These are phyloP conservation scores for Saguinus imperator DNA, from an alignment of 2,113 vertebrate species.

Conservation along the genomic window DNA sequence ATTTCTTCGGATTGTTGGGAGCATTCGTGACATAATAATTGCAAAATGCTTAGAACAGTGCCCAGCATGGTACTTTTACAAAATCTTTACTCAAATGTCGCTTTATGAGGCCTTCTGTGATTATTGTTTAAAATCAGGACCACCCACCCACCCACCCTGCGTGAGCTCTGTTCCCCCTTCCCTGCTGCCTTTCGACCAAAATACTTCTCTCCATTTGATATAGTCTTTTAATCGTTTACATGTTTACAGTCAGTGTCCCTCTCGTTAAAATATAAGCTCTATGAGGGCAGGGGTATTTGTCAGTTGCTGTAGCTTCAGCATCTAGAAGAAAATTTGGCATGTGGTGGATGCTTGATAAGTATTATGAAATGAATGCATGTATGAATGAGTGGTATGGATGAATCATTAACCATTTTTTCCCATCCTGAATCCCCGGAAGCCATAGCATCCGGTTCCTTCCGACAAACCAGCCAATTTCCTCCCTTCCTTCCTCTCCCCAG, in stretches of 20 bases:
- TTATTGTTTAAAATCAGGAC: neutral
- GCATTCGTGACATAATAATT: neutral
- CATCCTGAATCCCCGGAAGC: neutral
- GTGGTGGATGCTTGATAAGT: neutral
- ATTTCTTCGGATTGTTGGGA: neutral
- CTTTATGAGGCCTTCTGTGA: neutral
- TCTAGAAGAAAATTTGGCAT: neutral
- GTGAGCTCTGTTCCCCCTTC: neutral
- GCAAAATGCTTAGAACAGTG: neutral
- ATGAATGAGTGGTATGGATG: neutral
- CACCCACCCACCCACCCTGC: neutral
- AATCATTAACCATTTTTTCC: neutral
- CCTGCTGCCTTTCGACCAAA: neutral
- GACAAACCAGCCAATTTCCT: neutral
- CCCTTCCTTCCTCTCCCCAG: constrained; percentile 25
- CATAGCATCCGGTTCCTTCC: neutral
- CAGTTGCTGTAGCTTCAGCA: neutral
- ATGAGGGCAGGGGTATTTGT: neutral
- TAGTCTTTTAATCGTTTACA: neutral
- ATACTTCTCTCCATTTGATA: neutral
- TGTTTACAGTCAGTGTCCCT: neutral
- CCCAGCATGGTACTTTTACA: neutral
- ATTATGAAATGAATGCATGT: neutral
- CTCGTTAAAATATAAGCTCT: neutral
- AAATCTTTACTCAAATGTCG: neutral